Base-by-base conservation (phyloP, 1,140 invertebrate species). In the Portunus trituberculatus region DNA sequence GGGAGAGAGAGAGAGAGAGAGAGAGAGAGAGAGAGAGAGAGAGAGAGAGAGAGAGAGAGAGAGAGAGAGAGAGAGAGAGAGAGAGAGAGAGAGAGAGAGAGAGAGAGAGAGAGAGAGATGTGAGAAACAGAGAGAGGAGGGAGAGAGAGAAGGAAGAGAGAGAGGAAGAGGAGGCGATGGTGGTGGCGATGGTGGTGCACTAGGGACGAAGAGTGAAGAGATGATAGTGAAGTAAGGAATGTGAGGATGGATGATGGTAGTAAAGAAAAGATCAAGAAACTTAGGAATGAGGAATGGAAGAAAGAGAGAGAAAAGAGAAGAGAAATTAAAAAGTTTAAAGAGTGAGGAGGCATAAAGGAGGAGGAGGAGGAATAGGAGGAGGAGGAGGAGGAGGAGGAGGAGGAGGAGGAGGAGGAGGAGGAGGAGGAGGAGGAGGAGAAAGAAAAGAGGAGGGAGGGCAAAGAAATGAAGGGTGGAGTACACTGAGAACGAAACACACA, bases 51-150 rank as follows among this genome's bases (percentile, higher is more conserved):
- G 76, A 83, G 76, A 83, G 76, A 83, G 76, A 83, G 76, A 83
- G 76, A 83, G 76, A 83, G 76, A 83, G 76, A 83, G 76, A 83
- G 76, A 83, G 76, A 83, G 76, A 83, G 76, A 83, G 76, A 83
- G 76, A 83, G 76, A 83, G 76, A 83, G 76, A 83, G 76, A 83
- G 28, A 83, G 39, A 39, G 39, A 39, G 39, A 39, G 28, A 31
- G 14, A 12, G 84, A 28, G 84, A 16, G 28, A 87, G 84, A 87
- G 84, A 16, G 20, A 29, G 84, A 28, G 84, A n/a, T 16, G n/a
- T 10, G 76, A 83, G 76, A 83, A 7, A 83, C 1, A 83, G 76
- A 83, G 76, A 83, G 76, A 83, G 76, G 76, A 83, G 76, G 7
- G 76, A 83, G 28, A 83, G 39, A 39, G 39, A 39, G 39, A 39